phyloP scores from a whole-genome alignment of 2,113 vertebrate species.

The Tiliqua scincoides region DNA sequence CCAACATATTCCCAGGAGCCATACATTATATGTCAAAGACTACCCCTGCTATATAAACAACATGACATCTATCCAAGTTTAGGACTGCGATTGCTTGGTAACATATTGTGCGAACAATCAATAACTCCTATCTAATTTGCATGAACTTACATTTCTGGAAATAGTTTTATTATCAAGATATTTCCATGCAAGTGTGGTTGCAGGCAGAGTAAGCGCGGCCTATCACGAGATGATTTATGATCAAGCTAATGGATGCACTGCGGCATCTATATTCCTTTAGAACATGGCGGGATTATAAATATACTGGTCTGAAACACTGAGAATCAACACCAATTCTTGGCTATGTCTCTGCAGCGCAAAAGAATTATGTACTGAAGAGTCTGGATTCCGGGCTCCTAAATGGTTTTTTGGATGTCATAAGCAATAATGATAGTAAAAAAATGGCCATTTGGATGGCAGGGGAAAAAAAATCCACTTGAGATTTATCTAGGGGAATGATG shows the following conservation, averaged over 20 bases:
- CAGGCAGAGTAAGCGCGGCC: slow-evolving; percentile 56
- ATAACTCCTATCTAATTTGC: slow-evolving; percentile 55
- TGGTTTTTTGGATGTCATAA: slow-evolving; percentile 53
- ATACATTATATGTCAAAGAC: too few species aligned
- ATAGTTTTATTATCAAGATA: slow-evolving; percentile 49
- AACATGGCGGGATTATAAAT: slow-evolving; percentile 35
- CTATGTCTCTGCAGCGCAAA: slow-evolving; percentile 52
- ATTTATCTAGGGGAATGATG: slow-evolving; percentile 34
- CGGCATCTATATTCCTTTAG: slow-evolving; percentile 60
- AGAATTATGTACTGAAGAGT: slow-evolving; percentile 39
- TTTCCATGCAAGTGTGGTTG: slow-evolving; percentile 55
- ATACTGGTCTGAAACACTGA: slow-evolving; percentile 53
- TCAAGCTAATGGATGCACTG: slow-evolving; percentile 66
- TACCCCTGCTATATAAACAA: too few species aligned
- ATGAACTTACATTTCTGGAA: slow-evolving; percentile 31
- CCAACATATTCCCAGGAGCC: too few species aligned
- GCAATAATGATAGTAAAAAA: slow-evolving; percentile 51
- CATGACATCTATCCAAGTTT: not conserved
- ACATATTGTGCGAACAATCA: not conserved
- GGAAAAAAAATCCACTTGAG: slow-evolving; percentile 2
- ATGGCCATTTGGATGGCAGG: slow-evolving; percentile 10
- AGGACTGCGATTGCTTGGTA: not conserved
- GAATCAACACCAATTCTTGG: slow-evolving; percentile 61
- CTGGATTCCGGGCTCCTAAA: slow-evolving; percentile 53
- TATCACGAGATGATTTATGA: slow-evolving; percentile 56